Base-by-base conservation (phyloP, 2,797 vertebrate genomes). In the Crocidura indochinensis region DNA sequence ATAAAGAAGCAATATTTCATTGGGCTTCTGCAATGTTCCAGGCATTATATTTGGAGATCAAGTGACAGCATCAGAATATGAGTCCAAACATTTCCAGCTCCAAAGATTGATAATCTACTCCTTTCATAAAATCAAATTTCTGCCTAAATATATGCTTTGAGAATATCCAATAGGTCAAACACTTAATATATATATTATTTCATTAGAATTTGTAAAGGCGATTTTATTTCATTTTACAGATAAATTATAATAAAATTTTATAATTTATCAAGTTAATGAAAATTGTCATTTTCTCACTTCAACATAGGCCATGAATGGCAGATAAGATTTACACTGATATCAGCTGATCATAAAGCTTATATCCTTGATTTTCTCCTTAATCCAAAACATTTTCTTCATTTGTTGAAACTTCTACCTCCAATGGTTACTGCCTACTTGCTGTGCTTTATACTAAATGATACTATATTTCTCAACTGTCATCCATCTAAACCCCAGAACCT, bases 201-300 rank as follows among this genome's bases (percentile, higher is more conserved):
- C 85, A 62, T 65, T 88, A 38, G 68, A 90, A 20, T 78, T 82
- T 60, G 8, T 60, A 60, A 19, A 20, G 56, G 22, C 56, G 20
- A 0, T 60, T 60, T 74, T 47, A 20, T 53, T 88, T 38, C 83
- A 64, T 67, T 84, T 88, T 67, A 62, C 0, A 49, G 46, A 72
- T 56, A 9, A 80, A 77, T 38, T 2, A 38, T 38, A 38, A 38
- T 38, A 38, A 38, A 2, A 38, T 38, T 38, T 38, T 38, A 38
- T 38, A 38, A 38, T 38, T 38, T 38, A 2, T 38, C 38, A 38
- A 56, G 44, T 27, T 93, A 76, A 60, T 6, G 92, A 56, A 87
- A 91, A 46, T 49, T n/a, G 19, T 53, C n/a, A 69, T 68, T 84
- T 88, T 87, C 67, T 90, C 73, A 24, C 46, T 71, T n/a, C 75